A percentile compares a stretch with the other conserved stretches of the same genome.
Evolutionary conservation across 2,888 invertebrate species (phyloP).

Genomic region (Diarsia dahlii): DNA sequence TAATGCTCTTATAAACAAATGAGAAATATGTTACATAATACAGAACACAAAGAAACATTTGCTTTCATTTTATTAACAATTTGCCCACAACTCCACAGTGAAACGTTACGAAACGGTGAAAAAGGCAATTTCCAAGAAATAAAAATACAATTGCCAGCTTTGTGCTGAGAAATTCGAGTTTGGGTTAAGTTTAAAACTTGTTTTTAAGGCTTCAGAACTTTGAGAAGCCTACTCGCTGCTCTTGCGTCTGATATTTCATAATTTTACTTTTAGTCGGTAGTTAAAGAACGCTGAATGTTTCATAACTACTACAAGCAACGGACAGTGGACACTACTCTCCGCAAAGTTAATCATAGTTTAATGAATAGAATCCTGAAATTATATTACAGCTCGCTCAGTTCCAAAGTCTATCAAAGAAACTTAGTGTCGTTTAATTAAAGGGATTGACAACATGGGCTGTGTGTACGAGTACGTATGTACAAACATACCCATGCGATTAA

Average conservation of each 20-base stretch:
- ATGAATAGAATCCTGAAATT: constrained; percentile 59
- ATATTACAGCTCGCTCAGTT: constrained; percentile 64
- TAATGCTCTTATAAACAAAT: not conserved
- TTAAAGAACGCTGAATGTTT: constrained; percentile 16
- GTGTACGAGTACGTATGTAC: constrained; percentile 70
- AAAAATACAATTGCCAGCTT: constrained; percentile 68
- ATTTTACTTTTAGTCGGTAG: constrained; percentile 69
- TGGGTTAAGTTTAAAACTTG: constrained; percentile 74
- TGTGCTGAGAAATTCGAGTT: constrained; percentile 78
- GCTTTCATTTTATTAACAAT: constrained; percentile 39
- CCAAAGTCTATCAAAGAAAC: constrained; percentile 75
- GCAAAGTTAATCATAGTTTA: constrained; percentile 38
- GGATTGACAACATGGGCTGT: constrained; percentile 72
- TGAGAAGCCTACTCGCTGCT: constrained; percentile 78
- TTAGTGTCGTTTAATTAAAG: constrained; percentile 81
- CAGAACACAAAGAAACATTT: constrained; percentile 19
- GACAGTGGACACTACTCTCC: not conserved
- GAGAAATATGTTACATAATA: not conserved
- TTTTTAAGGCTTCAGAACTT: constrained; percentile 84
- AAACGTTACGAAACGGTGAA: constrained; percentile 68
- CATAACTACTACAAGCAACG: constrained; percentile 2
- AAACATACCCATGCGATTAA: constrained; percentile 83
- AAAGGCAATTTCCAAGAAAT: constrained; percentile 74
- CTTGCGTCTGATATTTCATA: constrained; percentile 74
- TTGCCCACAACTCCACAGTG: constrained; percentile 33